phyloP scores from a whole-genome alignment of 2,113 vertebrate species.

The Sprattus sprattus region DNA sequence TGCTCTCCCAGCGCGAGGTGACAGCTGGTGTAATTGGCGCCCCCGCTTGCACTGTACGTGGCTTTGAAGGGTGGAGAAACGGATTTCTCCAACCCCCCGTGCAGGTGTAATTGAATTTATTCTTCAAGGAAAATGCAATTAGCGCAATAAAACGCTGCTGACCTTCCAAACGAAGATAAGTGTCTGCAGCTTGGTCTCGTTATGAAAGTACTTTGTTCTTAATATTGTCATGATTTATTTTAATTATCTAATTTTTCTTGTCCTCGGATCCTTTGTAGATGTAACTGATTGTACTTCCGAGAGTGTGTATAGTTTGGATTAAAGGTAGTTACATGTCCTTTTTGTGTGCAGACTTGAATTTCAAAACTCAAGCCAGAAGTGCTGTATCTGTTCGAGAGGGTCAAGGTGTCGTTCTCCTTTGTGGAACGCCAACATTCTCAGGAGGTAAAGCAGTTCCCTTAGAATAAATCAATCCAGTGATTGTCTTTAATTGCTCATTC shows the following conservation, averaged over 20 bases:
- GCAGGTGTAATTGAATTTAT: neutral
- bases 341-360: conserved; percentile 78
- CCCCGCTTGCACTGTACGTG: neutral
- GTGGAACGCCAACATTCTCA: conserved; percentile 81
- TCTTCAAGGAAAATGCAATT: neutral
- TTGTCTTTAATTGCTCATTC: neutral
- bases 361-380: conserved; percentile 83
- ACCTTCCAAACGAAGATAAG: conserved; percentile 6
- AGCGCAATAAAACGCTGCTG: neutral
- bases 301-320: neutral
- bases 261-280: neutral
- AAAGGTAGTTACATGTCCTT: neutral
- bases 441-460: conserved; percentile 76
- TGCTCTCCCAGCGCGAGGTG: neutral
- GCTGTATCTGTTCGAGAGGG: conserved; percentile 90
- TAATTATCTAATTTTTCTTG: neutral
- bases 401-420: conserved; percentile 93
- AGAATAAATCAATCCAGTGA: neutral
- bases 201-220: neutral
- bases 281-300: neutral
- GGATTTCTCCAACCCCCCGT: neutral
- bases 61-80: conserved; percentile 21
- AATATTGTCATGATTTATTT: neutral
- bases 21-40: conserved; percentile 22
- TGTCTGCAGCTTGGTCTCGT: neutral